Evolutionary conservation across 2,888 invertebrate species (phyloP).

Genomic region (Eudasyphora cyanicolor): DNA sequence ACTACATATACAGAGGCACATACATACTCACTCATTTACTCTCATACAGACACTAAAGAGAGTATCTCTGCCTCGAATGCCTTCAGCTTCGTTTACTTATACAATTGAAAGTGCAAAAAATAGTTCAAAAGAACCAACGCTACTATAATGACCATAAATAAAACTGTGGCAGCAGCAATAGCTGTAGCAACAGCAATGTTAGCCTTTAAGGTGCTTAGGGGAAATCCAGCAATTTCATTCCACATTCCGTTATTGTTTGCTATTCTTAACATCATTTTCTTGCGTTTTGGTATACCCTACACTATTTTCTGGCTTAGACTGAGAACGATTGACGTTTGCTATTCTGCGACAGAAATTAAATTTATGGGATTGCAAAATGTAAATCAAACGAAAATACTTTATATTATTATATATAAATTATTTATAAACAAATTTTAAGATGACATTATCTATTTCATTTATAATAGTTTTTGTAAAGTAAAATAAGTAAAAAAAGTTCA

Average conservation of each 20-base stretch:
- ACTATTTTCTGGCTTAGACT: too few relatives aligned
- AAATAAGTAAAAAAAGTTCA: too few relatives aligned
- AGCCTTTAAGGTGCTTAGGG: conserved; percentile 15
- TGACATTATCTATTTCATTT: too few relatives aligned
- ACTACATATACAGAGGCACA: too few relatives aligned
- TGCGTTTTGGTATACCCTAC: background rate
- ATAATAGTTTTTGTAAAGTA: too few relatives aligned
- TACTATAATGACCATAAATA: background rate
- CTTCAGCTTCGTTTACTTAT: background rate
- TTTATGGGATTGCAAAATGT: too few relatives aligned
- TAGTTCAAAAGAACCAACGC: background rate
- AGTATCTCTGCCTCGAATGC: background rate
- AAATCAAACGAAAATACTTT: too few relatives aligned
- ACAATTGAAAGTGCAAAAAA: too few relatives aligned
- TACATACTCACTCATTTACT: background rate
- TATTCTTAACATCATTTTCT: background rate
- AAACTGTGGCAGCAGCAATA: background rate
- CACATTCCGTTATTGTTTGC: background rate
- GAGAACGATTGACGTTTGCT: too few relatives aligned
- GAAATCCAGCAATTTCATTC: conserved; percentile 7
- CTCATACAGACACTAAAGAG: background rate
- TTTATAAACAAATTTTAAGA: too few relatives aligned
- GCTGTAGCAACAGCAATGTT: background rate
- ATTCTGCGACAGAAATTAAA: too few relatives aligned
- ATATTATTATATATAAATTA: too few relatives aligned